Evolutionary conservation across 2,888 invertebrate genomes (phyloP).

Genomic region (Pollenia griseotomentosa): DNA sequence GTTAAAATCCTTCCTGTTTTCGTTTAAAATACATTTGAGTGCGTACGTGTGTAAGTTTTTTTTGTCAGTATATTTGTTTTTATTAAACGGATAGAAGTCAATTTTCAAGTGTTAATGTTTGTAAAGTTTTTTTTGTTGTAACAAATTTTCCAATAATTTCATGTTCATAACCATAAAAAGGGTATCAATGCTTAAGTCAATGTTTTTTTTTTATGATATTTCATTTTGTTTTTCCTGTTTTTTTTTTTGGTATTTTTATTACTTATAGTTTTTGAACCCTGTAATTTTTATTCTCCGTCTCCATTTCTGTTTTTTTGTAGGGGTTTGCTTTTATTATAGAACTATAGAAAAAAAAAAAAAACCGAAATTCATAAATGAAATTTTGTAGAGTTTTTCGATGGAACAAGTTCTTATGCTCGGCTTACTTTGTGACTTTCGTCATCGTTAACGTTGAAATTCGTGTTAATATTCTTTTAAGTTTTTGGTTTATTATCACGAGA

Average conservation of each 20-base stretch:
- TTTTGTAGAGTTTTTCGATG: not conserved
- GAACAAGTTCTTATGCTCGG: not conserved
- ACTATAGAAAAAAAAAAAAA: not conserved
- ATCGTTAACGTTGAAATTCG: not conserved
- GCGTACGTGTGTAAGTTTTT: not conserved
- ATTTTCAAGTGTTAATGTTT: constrained; percentile 1
- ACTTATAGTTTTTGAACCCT: constrained; percentile 1
- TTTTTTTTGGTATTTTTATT: constrained; percentile 21
- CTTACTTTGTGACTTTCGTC: not conserved
- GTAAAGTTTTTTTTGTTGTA: not conserved
- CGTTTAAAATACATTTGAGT: too few species aligned
- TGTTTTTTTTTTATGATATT: constrained; percentile 5
- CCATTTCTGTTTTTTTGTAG: not conserved
- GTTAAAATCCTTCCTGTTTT: not conserved
- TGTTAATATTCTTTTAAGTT: not conserved
- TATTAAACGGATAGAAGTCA: constrained; percentile 7
- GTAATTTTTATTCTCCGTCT: not conserved
- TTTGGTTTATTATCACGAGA: not conserved
- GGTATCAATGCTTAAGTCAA: constrained; percentile 29
- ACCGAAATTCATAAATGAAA: not conserved
- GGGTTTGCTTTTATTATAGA: too few species aligned
- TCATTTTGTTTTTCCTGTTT: not conserved
- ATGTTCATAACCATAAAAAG: constrained; percentile 48
- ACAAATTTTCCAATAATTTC: constrained; percentile 45
- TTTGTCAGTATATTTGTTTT: not conserved